Conservation (phyloP, 2,797 vertebrate genomes). For the Galaxias olidus region DNA sequence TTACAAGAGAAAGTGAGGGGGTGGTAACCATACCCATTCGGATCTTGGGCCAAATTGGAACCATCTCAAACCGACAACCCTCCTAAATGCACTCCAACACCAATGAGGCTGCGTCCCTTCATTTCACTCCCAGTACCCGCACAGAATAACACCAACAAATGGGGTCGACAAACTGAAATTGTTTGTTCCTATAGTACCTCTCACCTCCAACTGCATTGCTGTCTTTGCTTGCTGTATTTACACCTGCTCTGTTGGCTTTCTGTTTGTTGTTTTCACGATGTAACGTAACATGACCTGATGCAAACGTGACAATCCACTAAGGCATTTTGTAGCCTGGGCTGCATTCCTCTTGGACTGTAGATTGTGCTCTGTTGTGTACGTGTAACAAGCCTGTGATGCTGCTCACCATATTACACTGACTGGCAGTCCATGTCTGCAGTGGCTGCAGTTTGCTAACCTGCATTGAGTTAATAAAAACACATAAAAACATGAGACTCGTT, state of each 20-base stretch:
- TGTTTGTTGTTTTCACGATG: constrained; percentile 21
- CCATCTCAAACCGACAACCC: not conserved
- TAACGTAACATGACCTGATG: constrained; percentile 22
- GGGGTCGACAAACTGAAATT: not conserved
- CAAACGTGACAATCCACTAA: constrained; percentile 25
- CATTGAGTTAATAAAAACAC: constrained; percentile 66
- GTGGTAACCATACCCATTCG: constrained; percentile 2
- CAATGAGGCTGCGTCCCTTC: constrained; percentile 26
- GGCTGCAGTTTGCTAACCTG: constrained; percentile 34
- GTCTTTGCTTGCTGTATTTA: constrained; percentile 29
- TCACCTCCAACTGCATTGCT: constrained; percentile 16
- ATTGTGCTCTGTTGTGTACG: constrained; percentile 18
- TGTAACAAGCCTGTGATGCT: constrained; percentile 47
- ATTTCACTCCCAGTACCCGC: constrained; percentile 57
- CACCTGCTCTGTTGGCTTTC: constrained; percentile 20
- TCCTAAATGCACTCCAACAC: constrained; percentile 29
- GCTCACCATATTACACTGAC: constrained; percentile 35
- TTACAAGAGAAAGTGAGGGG: constrained; percentile 19
- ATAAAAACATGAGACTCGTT: constrained; percentile 27
- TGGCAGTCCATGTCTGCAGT: not conserved
- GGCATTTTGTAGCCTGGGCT: constrained; percentile 8
- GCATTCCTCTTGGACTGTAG: constrained; percentile 30
- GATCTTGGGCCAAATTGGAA: constrained; percentile 27
- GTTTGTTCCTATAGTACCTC: not conserved
- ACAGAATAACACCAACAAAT: constrained; percentile 43